A percentile compares a stretch with the other conserved stretches of the same genome.
These are phyloP conservation scores for Stichopus horrens DNA, from an alignment of 53 echinoderm and acorn worm species.

Conservation along the genomic window DNA sequence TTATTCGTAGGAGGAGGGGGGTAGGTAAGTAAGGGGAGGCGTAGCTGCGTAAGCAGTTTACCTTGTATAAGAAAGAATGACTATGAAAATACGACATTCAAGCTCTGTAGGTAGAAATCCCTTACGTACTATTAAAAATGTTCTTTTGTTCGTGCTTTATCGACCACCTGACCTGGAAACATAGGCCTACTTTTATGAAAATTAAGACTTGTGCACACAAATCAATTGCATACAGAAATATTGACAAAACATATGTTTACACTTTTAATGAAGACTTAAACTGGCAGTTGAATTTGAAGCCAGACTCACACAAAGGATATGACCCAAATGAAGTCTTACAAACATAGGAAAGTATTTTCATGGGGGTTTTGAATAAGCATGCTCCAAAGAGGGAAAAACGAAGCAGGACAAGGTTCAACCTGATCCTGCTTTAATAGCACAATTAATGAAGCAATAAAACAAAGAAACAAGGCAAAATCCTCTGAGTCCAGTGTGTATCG, in stretches of 20 bases:
- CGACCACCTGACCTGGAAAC: slow-evolving; percentile 8
- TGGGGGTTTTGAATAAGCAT: background rate
- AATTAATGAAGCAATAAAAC: background rate
- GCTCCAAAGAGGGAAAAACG: background rate
- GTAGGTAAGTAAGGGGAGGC: no score
- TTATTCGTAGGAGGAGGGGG: no score
- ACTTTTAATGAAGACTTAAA: background rate
- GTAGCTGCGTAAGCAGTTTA: no score
- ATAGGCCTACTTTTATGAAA: background rate
- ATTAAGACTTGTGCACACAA: background rate
- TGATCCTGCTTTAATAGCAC: background rate
- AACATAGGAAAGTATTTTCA: slow-evolving; percentile 1
- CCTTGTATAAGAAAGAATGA: no score
- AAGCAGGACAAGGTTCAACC: background rate
- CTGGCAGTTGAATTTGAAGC: background rate
- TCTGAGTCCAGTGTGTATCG: background rate
- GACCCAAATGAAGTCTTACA: background rate
- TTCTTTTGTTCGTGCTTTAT: background rate
- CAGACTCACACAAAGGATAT: background rate
- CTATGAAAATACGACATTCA: no score
- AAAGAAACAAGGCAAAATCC: background rate
- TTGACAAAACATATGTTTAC: background rate
- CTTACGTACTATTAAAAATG: background rate
- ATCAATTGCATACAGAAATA: background rate
- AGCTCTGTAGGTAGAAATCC: no score